Evolutionary conservation across 2,888 invertebrate genomes (phyloP).

Genomic region (Hydriomena furcata): DNA sequence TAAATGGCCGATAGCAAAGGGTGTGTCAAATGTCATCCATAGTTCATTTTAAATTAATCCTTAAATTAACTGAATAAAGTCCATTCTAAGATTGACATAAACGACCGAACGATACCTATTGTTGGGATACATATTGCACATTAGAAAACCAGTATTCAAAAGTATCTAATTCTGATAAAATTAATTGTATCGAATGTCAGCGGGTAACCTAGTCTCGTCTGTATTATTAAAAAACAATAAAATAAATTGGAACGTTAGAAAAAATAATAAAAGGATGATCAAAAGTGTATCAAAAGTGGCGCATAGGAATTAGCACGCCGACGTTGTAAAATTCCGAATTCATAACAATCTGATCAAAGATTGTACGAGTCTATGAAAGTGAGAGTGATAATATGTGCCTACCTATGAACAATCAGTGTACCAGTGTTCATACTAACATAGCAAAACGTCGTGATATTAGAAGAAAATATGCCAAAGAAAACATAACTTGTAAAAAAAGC

Average conservation of each 20-base stretch:
- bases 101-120: too few species aligned
- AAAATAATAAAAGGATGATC: conserved; percentile 40
- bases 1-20: too few species aligned
- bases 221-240: conserved; percentile 43
- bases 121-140: not conserved
- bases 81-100: too few species aligned
- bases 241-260: conserved; percentile 34
- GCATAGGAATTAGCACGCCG: conserved; percentile 29
- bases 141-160: not conserved
- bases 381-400: not conserved
- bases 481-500: too few species aligned
- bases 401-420: conserved; percentile 1
- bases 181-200: conserved; percentile 20
- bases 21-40: too few species aligned
- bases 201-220: conserved; percentile 17
- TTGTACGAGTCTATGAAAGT: conserved; percentile 33
- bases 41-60: too few species aligned
- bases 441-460: too few species aligned
- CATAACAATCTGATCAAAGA: conserved; percentile 30
- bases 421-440: too few species aligned
- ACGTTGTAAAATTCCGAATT: conserved; percentile 40
- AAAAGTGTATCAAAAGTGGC: conserved; percentile 25
- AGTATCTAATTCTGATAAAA: conserved; percentile 11
- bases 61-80: too few species aligned
- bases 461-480: too few species aligned